A percentile compares a stretch with the other conserved stretches of the same genome.
phyloP scores from a whole-genome alignment of 2,113 vertebrate genomes.

The Phocoena phocoena region DNA sequence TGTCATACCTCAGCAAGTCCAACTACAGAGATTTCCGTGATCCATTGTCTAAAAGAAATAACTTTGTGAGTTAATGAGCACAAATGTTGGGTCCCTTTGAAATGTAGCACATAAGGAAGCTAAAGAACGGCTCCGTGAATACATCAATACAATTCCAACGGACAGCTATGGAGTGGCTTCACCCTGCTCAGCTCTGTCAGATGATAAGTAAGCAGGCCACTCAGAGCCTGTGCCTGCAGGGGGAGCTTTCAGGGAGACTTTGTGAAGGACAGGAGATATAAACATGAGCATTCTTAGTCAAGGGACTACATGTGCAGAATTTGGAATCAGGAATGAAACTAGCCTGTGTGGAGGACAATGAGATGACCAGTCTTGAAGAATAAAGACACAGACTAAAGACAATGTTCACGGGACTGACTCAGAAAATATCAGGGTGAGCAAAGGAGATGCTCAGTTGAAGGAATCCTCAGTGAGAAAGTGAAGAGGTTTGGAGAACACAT shows the following conservation, averaged over 20 bases:
- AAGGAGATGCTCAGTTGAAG: background rate
- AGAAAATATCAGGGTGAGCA: background rate
- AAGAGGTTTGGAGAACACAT: background rate
- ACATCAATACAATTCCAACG: background rate
- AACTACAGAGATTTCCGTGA: background rate
- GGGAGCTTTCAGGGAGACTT: background rate
- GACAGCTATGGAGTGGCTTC: background rate
- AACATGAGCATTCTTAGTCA: background rate
- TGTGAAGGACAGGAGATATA: background rate
- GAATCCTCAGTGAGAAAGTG: background rate
- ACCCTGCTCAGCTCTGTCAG: background rate
- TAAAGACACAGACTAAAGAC: background rate
- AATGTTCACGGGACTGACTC: background rate
- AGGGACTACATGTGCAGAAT: background rate
- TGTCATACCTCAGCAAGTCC: background rate
- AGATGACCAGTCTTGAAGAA: background rate
- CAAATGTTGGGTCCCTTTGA: slow-evolving; percentile 41
- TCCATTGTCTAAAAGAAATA: slow-evolving; percentile 29
- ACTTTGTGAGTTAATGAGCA: slow-evolving; percentile 43
- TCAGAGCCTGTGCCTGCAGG: background rate
- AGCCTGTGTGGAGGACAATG: background rate
- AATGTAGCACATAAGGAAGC: background rate
- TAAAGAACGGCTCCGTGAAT: background rate
- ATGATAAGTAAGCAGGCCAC: background rate
- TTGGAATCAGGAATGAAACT: background rate